Evolutionary conservation across 2,113 vertebrate genomes (phyloP), one percentile per base, ranked within the genome.

Genomic region (Xenus cinereus): DNA sequence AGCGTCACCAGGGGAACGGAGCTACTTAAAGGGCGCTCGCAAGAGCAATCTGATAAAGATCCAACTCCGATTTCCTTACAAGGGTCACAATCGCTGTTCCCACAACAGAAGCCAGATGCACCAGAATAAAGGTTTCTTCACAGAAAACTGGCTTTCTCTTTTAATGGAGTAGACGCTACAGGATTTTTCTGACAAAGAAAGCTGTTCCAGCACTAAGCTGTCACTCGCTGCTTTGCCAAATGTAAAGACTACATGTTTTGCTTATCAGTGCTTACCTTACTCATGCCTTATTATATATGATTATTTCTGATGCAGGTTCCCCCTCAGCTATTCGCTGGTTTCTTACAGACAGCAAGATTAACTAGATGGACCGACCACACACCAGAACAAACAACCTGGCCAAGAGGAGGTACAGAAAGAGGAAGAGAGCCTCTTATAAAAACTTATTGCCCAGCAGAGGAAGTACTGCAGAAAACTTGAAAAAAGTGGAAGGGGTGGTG

Each of bases 41-140:
- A 89, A 88, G 92, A 95, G 80, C 80, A 2, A 84, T 78, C 95
- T 87, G 95, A 97, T 96, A 95, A 96, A 94, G 81, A 83, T 85
- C 79, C 95, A 95, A 78, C 41, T 57, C 76, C 1, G 0, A 87
- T 72, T 76, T 92, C 89, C 93, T 83, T 16, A 80, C 84, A 46
- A 79, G 84, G 87, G 71, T 77, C 87, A 89, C 89, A 76, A 45
- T 22, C 3, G 4, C 81, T 16, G 39, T 91, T 95, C 94, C 89
- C 81, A 66, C 39, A 93, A 51, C 78, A 89, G 71, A 92, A 91
- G 71, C 80, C 97, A 96, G 90, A 91, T 26, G 53, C n/a, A 57
- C 43, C 79, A 85, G 16, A 87, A 64, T 4, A 45, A 57, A 72
- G 69, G 37, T 45, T 78, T 73, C 71, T 72, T 11, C 39, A 19